Evolutionary conservation across 2,113 vertebrate species (phyloP), one percentile per base, ranked within the genome.

Genomic region (Dolichotis patagonum): DNA sequence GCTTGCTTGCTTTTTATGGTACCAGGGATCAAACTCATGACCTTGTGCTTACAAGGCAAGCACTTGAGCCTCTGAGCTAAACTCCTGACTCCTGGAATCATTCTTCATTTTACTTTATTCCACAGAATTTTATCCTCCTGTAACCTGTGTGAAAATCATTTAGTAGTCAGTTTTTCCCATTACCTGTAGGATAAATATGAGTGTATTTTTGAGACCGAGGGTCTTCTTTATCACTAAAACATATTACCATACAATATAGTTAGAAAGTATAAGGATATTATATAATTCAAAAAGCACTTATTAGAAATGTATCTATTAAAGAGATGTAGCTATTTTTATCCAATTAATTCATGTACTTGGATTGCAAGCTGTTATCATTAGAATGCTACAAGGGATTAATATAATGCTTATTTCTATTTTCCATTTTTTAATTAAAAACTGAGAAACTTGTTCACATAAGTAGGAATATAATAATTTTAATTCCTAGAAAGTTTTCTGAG

Each of bases 61-160:
- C 9, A 10, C 49, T 52, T 52, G 49, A 52, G 49, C 49, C 49
- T 8, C 49, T 52, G 49, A 52, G 49, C 49, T 52, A 52, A 52
- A 11, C 10, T 9, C 49, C 49, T 10, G 10, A 9, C 38, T 88
- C 52, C 26, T 84, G 65, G 3, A 60, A 46, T 49, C 6, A 91
- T 32, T 54, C 13, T 88, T 71, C 10, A 49, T 41, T 71, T 1
- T 19, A 92, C 28, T 87, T 85, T 88, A 81, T 63, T 54, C 20
- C 32, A 95, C 8, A 90, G 9, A 49, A 92, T 73, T 91, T 75
- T 65, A 73, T 30, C 17, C 30, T 90, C 24, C 52, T 3, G n/a
- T 81, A 82, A 60, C 32, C 43, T 32, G n/a, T 87, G 85, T 90
- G 19, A 56, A 96, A 95, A 83, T 69, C 49, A 95, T 52, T 94